Percentiles rank a stretch among this genome's conserved stretches.
Conservation (phyloP, 2,888 invertebrate species). For the Latheticus oryzae region DNA sequence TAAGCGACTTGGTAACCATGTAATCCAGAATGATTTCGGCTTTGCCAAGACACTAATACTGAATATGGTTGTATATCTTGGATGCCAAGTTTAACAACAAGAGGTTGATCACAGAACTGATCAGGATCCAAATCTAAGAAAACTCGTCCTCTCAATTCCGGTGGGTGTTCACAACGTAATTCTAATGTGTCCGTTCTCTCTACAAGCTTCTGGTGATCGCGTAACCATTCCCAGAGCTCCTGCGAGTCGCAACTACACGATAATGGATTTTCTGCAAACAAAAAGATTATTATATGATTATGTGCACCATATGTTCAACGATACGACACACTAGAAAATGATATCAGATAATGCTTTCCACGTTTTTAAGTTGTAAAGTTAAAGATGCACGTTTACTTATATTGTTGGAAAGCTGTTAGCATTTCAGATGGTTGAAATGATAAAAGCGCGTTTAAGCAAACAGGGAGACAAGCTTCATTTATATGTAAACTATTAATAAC, state of each 20-base stretch:
- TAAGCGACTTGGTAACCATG: conserved; percentile 89
- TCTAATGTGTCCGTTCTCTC: conserved; percentile 69
- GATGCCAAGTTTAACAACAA: conserved; percentile 85
- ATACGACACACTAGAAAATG: too few species aligned
- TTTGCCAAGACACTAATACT: conserved; percentile 89
- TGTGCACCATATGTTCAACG: too few species aligned
- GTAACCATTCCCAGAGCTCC: conserved; percentile 92
- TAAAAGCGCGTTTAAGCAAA: too few species aligned
- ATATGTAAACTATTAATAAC: too few species aligned
- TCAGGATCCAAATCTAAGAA: conserved; percentile 84
- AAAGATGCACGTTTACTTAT: too few species aligned
- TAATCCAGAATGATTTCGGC: conserved; percentile 85
- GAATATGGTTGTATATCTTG: conserved; percentile 90
- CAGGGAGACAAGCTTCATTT: too few species aligned
- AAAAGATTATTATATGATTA: not conserved
- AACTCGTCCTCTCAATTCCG: conserved; percentile 78
- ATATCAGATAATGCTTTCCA: too few species aligned
- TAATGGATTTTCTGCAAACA: conserved; percentile 82
- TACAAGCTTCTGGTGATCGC: conserved; percentile 85
- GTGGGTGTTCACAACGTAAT: conserved; percentile 85
- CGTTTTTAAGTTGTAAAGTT: too few species aligned
- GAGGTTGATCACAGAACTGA: conserved; percentile 86
- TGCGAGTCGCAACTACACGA: conserved; percentile 91
- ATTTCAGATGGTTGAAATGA: too few species aligned
- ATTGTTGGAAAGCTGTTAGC: too few species aligned